Evolutionary conservation across 2,113 vertebrate species (phyloP).

Genomic region (Datnioides undecimradiatus): DNA sequence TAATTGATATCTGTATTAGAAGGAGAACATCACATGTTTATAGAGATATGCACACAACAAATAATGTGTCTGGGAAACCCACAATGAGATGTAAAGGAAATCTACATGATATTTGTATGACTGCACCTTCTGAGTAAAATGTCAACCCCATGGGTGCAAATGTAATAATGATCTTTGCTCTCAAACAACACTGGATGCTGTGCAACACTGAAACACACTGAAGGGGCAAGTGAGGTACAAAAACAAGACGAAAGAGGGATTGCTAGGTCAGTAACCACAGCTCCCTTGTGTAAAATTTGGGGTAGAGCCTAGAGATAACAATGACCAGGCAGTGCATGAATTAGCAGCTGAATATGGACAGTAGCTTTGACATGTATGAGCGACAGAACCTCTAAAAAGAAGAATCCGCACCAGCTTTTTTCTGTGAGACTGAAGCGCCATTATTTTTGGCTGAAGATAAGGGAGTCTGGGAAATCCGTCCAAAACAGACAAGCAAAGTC

Average conservation of each 20-base stretch:
- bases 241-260: conserved; percentile 2
- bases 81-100: neutral
- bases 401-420: neutral
- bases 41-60: neutral
- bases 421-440: neutral
- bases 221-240: conserved; percentile 14
- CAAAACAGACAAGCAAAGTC: conserved; percentile 64
- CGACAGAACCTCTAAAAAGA: conserved; percentile 9
- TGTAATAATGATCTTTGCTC: neutral
- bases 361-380: neutral
- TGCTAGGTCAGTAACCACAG: conserved; percentile 36
- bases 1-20: neutral
- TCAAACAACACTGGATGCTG: too few species aligned
- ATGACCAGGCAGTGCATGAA: conserved; percentile 19
- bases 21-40: neutral
- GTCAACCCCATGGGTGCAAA: neutral
- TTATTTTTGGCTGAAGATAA: conserved; percentile 29
- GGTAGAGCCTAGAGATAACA: conserved; percentile 37
- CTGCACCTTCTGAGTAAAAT: neutral
- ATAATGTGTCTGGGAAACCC: neutral
- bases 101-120: neutral
- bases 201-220: neutral
- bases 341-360: conserved; percentile 19
- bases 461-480: conserved; percentile 47
- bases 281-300: conserved; percentile 49